Percentiles rank a stretch among this genome's conserved stretches.
Evolutionary conservation across 2,797 vertebrate genomes (phyloP).

Genomic region (Poecilia gillii): DNA sequence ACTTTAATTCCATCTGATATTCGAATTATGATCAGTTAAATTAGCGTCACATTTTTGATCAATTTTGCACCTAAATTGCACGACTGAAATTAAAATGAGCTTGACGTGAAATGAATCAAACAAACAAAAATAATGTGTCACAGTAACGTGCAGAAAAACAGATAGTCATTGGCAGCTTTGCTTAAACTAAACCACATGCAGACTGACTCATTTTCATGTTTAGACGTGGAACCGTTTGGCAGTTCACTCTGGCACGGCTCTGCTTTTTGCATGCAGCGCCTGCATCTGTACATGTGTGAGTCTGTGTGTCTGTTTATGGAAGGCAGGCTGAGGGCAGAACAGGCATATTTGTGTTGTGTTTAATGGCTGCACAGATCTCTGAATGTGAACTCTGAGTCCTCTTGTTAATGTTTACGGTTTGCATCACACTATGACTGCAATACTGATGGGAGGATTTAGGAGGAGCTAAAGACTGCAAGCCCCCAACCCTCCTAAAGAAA

Average conservation of each 20-base stretch:
- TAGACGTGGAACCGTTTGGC: constrained; percentile 14
- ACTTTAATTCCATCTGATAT: neutral
- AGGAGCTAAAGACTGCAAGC: neutral
- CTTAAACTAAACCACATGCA: constrained; percentile 5
- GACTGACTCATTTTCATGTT: constrained; percentile 39
- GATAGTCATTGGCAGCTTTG: constrained; percentile 15
- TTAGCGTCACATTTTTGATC: neutral
- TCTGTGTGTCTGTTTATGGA: constrained; percentile 30
- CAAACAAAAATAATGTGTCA: neutral
- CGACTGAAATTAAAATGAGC: neutral
- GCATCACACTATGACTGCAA: constrained; percentile 22
- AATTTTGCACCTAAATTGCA: neutral
- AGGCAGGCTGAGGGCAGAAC: constrained; percentile 18
- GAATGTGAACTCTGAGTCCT: constrained; percentile 39
- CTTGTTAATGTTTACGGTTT: constrained; percentile 67
- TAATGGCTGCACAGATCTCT: constrained; percentile 46
- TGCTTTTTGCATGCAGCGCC: constrained; percentile 1
- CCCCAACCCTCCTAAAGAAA: constrained; percentile 6
- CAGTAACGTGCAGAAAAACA: neutral
- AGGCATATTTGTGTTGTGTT: constrained; percentile 55
- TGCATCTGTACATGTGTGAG: constrained; percentile 5
- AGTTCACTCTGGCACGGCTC: neutral
- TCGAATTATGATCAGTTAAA: neutral
- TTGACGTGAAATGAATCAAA: neutral
- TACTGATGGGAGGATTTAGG: neutral